Evolutionary conservation across 2,113 vertebrate genomes (phyloP).

Genomic region (Chloropsis hardwickii): DNA sequence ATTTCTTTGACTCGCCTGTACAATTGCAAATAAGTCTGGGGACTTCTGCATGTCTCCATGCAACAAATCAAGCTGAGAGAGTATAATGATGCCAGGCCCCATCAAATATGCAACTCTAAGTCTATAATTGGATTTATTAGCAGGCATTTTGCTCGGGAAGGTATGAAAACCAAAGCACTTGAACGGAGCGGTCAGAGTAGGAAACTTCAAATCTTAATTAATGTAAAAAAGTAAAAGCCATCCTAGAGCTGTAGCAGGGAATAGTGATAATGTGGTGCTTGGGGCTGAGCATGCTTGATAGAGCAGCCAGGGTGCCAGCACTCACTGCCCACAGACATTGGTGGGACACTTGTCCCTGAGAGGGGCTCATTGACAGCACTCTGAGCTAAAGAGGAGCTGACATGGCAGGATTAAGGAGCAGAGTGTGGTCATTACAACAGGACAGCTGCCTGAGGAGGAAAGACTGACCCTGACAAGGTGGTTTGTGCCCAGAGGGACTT

Average conservation of each 20-base stretch:
- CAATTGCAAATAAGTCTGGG: background rate
- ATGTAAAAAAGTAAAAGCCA: background rate
- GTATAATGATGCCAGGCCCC: background rate
- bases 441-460: background rate
- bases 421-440: background rate
- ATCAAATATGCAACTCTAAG: background rate
- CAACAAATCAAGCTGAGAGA: background rate
- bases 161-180: background rate
- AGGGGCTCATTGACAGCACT: background rate
- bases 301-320: background rate
- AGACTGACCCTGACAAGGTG: background rate
- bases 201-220: background rate
- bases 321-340: fast-evolving
- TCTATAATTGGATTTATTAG: background rate
- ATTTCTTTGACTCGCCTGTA: background rate
- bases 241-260: background rate
- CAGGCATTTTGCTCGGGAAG: background rate
- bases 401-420: background rate
- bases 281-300: background rate
- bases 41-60: background rate
- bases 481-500: background rate
- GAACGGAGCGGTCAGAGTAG: fast-evolving
- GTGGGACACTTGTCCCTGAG: background rate
- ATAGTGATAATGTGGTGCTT: background rate
- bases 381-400: background rate